Evolutionary conservation across 2,113 vertebrate genomes (phyloP).

Genomic region (Alligator mississippiensis): DNA sequence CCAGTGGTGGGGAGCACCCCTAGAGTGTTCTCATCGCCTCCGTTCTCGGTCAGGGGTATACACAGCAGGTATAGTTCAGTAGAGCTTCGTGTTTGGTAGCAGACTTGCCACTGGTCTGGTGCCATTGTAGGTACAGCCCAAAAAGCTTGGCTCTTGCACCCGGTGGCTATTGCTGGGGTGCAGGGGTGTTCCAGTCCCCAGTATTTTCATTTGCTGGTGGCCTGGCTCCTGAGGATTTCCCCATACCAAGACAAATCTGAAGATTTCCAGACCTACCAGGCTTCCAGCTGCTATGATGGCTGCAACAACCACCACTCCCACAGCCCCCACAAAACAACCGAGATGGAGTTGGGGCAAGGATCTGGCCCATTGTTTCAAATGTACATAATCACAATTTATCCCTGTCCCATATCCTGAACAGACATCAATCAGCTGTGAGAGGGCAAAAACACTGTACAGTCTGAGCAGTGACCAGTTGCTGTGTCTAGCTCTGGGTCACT

Average conservation of each 20-base stretch:
- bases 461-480: too few species aligned
- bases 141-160: neutral
- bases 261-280: neutral
- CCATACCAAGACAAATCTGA: neutral
- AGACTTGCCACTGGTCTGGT: too few species aligned
- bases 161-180: neutral
- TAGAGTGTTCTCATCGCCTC: too few species aligned
- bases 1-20: too few species aligned
- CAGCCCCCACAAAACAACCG: fast-evolving
- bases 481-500: too few species aligned
- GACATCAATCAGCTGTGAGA: too few species aligned
- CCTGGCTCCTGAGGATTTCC: neutral
- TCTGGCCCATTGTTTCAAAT: neutral
- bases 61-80: too few species aligned
- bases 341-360: neutral
- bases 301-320: neutral
- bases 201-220: neutral
- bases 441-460: too few species aligned
- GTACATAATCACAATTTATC: neutral
- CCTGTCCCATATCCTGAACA: too few species aligned
- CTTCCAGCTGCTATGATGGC: neutral
- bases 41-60: too few species aligned
- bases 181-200: neutral
- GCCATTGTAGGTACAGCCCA: neutral
- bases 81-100: too few species aligned